phyloP scores from a whole-genome alignment of 2,888 invertebrate genomes.

The Stenotaenia linearis region DNA sequence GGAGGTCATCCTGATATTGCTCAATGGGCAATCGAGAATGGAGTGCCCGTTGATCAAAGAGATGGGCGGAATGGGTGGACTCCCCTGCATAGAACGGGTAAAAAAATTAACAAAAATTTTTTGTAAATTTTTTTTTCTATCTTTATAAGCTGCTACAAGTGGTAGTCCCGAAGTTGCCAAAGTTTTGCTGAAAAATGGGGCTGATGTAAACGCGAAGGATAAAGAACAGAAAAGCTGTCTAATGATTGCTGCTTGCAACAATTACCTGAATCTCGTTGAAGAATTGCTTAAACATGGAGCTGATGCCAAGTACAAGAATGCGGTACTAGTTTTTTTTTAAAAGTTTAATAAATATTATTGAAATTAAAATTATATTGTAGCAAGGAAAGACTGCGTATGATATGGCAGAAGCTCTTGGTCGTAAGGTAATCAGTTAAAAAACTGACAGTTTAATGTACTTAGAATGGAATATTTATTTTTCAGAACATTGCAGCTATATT shows the following conservation, averaged over 20 bases:
- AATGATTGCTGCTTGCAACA: conserved; percentile 31
- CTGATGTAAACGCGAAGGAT: conserved; percentile 24
- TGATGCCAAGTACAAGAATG: conserved; percentile 1
- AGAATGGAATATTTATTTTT: background rate
- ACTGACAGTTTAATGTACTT: background rate
- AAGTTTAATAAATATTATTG: background rate
- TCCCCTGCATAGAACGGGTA: conserved; percentile 29
- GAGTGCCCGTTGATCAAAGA: background rate
- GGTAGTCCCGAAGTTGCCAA: conserved; percentile 15
- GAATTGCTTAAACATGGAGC: conserved; percentile 27
- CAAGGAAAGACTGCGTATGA: background rate
- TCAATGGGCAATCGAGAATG: conserved; percentile 1
- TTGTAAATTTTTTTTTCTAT: background rate
- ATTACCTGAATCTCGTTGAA: background rate
- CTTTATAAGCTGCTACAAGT: conserved; percentile 24
- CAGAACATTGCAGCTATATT: background rate
- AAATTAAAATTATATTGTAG: background rate
- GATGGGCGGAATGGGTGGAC: conserved; percentile 28
- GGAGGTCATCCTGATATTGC: background rate
- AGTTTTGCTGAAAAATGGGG: background rate
- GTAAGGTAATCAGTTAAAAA: background rate
- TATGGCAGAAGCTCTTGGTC: background rate
- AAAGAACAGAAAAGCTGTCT: background rate
- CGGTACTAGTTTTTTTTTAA: background rate
- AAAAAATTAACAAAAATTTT: background rate